Evolutionary conservation across 2,797 vertebrate genomes (phyloP), one percentile per base, ranked within the genome.

Genomic region (Heteromormyrus szaboi): DNA sequence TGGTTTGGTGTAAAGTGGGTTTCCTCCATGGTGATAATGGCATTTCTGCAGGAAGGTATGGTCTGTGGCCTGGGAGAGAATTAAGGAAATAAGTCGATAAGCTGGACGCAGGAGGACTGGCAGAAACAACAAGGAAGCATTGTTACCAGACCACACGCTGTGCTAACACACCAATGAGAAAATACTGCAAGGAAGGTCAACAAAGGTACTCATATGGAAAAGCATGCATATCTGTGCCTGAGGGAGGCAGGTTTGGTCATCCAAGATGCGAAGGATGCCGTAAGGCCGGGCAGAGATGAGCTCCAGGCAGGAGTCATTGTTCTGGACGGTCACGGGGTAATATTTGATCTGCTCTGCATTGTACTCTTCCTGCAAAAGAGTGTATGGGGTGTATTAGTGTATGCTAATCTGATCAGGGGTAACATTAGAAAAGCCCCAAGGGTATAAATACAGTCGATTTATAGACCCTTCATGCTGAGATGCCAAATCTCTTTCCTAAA

Each of bases 41-140:
- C 98, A 99, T 93, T 99, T 99, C 92, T 98, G 98, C 41, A 99
- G 96, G 91, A 99, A 99, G 88, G 97, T 98, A 93, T 99, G 97
- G 93, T 99, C 97, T 3, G 98, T 99, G 91, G 97, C 98, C 98
- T 98, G 91, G 68, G 44, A 88, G 41, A 65, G 29, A 88, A 88
- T 5, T 83, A 2, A 53, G 1, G 2, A 89, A 59, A 89, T 29
- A 11, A 87, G 56, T 87, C 25, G 48, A 59, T 22, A 79, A 62
- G 22, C 11, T 72, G 29, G 65, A 72, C 5, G 33, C 53, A 22
- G 83, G 87, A 86, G 65, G 79, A 41, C 3, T 44, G 81, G 51
- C 7, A 6, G 37, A 46, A 12, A 76, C 44, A 14, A 12, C 9
- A 51, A 25, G 48, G 68, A 76, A 17, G 33, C 14, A 37, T 41